Evolutionary conservation across 2,113 vertebrate genomes (phyloP).

Genomic region (Paramisgurnus dabryanus): DNA sequence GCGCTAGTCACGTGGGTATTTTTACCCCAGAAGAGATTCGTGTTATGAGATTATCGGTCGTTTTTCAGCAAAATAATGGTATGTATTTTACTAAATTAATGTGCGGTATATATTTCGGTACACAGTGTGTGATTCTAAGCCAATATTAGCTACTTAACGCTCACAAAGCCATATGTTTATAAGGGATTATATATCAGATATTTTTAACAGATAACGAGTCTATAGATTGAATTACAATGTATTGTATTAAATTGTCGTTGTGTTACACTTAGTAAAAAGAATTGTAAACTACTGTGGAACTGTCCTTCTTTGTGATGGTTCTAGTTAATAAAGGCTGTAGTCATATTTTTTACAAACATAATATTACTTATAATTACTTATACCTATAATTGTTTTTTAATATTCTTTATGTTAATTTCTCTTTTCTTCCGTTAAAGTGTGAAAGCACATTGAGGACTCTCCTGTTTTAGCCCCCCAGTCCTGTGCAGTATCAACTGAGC

Average conservation of each 20-base stretch:
- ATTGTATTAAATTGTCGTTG: too few relatives aligned
- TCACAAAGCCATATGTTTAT: background rate
- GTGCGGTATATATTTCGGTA: background rate
- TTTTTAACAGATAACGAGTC: too few relatives aligned
- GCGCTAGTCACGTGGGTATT: background rate
- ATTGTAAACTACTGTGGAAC: too few relatives aligned
- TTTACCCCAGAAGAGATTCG: too few relatives aligned
- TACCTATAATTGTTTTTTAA: background rate
- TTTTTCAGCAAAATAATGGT: background rate
- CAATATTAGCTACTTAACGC: too few relatives aligned
- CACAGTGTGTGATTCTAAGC: background rate
- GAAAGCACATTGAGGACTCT: conserved; percentile 1
- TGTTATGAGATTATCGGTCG: background rate
- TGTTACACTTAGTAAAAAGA: too few relatives aligned
- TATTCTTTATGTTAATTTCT: background rate
- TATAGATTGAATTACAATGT: too few relatives aligned
- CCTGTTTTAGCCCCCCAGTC: background rate
- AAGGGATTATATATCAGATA: background rate
- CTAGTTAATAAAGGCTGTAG: too few relatives aligned
- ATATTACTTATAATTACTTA: too few relatives aligned
- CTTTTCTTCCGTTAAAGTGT: conserved; percentile 8
- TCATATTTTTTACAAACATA: too few relatives aligned
- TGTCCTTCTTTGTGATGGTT: too few relatives aligned
- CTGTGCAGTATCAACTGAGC: background rate
- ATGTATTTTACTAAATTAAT: background rate